phyloP scores from a whole-genome alignment of 2,113 vertebrate genomes.

The Plestiodon gilberti region DNA sequence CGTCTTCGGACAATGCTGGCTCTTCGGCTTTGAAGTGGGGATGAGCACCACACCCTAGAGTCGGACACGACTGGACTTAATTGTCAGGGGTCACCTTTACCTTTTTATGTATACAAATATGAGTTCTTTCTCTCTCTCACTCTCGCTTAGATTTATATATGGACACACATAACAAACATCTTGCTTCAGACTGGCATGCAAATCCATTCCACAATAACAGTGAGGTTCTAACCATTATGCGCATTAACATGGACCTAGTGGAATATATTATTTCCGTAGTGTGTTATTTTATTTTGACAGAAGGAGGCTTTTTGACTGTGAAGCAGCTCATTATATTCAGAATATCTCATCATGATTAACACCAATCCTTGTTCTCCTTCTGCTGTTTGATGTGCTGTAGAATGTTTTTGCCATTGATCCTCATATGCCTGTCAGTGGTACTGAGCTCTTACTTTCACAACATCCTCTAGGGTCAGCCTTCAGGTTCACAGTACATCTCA shows the following conservation, averaged over 20 bases:
- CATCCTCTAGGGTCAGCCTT: slow-evolving; percentile 9
- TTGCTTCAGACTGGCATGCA: background rate
- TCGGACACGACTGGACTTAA: too few relatives aligned
- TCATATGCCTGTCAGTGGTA: slow-evolving; percentile 9
- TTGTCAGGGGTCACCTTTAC: too few relatives aligned
- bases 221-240: background rate
- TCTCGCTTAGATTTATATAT: background rate
- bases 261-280: background rate
- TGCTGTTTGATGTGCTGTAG: slow-evolving; percentile 11
- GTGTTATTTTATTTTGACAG: slow-evolving; percentile 32
- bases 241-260: background rate
- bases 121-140: too few relatives aligned
- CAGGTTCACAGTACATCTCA: background rate
- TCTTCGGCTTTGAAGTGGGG: too few relatives aligned
- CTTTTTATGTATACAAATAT: too few relatives aligned
- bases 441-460: slow-evolving; percentile 21
- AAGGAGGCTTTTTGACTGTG: slow-evolving; percentile 18
- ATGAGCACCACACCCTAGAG: too few relatives aligned
- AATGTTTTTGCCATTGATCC: slow-evolving; percentile 19
- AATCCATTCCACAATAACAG: background rate
- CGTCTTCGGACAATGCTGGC: too few relatives aligned
- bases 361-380: slow-evolving; percentile 5
- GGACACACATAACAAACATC: background rate
- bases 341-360: background rate
- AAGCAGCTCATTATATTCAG: slow-evolving; percentile 10